Base-by-base conservation (phyloP, 2,888 invertebrate species). In the Eubasilissa splendida region DNA sequence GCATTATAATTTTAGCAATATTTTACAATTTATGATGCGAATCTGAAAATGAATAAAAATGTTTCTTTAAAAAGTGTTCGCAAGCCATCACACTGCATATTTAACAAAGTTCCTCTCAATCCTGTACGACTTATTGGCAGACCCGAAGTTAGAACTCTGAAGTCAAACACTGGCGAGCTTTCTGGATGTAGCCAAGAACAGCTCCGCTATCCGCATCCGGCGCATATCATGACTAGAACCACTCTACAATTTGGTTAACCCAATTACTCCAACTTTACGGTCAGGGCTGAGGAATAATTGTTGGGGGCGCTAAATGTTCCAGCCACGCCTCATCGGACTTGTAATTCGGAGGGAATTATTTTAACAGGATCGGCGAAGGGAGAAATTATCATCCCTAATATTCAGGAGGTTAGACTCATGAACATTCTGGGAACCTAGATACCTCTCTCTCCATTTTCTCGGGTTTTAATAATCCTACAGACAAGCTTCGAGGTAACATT, bases 181-280 rank as follows among this genome's bases (percentile, higher is more conserved):
- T 73, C 58, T 3, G 73, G 33, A 58, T 14, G 14, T 53, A 22
- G 66, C n/a, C 50, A n/a, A n/a, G 14, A 22, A 70, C 52, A 14
- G 11, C 31, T 58, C 33, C 58, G 42, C 58, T 56, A 53, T 54
- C 58, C 58, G 73, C 73, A 56, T 74, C 33, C 59, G 73, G 59
- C 73, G 73, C 56, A 74, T 59, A 74, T 56, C 73, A 74, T 74
- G 73, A 22, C 73, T 58, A 58, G 58, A 14, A 59, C 59, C 52
- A 58, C 79, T 65, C 76, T 63, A 58, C 79, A 79, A 76, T 82
- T 82, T 75, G 75, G 82, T 70, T 80, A 82, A 82, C 82, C 82
- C 80, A 80, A 82, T 82, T 82, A 82, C 77, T 77, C 77, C 77
- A 82, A 82, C 82, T 82, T 82, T 82, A 68, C 79, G 82, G 82